phyloP scores from a whole-genome alignment of 1,140 invertebrate genomes.

The Papilio dardanus region DNA sequence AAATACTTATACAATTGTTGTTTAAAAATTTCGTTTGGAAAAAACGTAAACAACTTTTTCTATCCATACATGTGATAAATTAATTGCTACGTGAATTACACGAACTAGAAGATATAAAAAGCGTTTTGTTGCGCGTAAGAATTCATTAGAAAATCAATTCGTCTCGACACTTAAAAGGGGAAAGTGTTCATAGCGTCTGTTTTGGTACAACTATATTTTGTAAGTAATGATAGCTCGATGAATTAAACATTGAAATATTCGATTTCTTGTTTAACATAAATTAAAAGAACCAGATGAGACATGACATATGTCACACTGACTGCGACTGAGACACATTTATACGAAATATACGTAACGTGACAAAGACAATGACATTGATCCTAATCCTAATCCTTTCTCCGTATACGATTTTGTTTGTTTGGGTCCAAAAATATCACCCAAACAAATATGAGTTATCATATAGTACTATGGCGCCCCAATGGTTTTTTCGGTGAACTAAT shows the following conservation, averaged over 20 bases:
- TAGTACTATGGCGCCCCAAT: no score
- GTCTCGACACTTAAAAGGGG: slow-evolving; percentile 48
- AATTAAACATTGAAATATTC: background rate
- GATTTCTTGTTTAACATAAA: no score
- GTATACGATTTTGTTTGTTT: no score
- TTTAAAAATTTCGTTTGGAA: slow-evolving; percentile 11
- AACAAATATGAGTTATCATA: no score
- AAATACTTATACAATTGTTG: background rate
- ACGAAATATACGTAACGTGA: no score
- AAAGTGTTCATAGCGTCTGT: slow-evolving; percentile 40
- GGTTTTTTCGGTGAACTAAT: no score
- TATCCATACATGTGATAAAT: background rate
- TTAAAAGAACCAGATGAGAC: no score
- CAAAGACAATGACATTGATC: no score
- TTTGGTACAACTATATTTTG: slow-evolving; percentile 9
- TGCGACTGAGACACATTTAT: no score
- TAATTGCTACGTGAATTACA: slow-evolving; percentile 36
- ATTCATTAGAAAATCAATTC: slow-evolving; percentile 52
- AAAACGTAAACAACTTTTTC: slow-evolving; percentile 1
- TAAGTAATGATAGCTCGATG: background rate
- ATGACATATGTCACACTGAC: no score
- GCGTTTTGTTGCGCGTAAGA: slow-evolving; percentile 37
- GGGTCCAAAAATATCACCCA: no score
- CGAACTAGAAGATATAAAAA: slow-evolving; percentile 33
- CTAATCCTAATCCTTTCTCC: no score